phyloP scores from a whole-genome alignment of 2,888 invertebrate species.

The Lepidocyrtoides sp. region DNA sequence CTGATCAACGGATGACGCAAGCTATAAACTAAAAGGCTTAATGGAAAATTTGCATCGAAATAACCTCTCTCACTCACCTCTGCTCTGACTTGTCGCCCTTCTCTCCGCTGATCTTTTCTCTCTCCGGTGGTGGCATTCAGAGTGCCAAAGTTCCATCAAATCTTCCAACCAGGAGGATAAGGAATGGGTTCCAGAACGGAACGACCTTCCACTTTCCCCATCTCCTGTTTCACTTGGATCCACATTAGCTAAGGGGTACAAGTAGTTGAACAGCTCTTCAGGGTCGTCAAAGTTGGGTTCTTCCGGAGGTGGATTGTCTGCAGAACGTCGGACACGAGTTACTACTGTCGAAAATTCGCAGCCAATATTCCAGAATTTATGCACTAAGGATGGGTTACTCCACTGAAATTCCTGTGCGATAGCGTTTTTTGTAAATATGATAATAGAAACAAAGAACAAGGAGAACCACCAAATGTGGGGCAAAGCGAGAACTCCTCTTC shows the following conservation, averaged over 20 bases:
- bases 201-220: slow-evolving; percentile 27
- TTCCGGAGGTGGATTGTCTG: slow-evolving; percentile 32
- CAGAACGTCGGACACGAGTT: slow-evolving; percentile 58
- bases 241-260: slow-evolving; percentile 82
- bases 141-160: slow-evolving; percentile 80
- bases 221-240: slow-evolving; percentile 48
- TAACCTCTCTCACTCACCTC: background rate
- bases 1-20: background rate
- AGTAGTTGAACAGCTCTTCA: slow-evolving; percentile 80
- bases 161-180: slow-evolving; percentile 78
- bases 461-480: background rate
- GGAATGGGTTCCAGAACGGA: slow-evolving; percentile 51
- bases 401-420: background rate
- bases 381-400: slow-evolving; percentile 62
- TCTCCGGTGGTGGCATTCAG: slow-evolving; percentile 74
- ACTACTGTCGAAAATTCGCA: slow-evolving; percentile 80
- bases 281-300: slow-evolving; percentile 73
- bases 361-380: slow-evolving; percentile 81
- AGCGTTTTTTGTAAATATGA: background rate
- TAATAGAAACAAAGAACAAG: background rate
- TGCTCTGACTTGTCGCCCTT: background rate
- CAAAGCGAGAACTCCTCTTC: too few species aligned
- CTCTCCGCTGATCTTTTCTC: slow-evolving; percentile 50
- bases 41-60: background rate
- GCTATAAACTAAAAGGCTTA: background rate